These are phyloP conservation scores for Haliclystus octoradiatus DNA, from an alignment of 30 jellyfish, hydroid and myxozoan species.

Conservation along the genomic window DNA sequence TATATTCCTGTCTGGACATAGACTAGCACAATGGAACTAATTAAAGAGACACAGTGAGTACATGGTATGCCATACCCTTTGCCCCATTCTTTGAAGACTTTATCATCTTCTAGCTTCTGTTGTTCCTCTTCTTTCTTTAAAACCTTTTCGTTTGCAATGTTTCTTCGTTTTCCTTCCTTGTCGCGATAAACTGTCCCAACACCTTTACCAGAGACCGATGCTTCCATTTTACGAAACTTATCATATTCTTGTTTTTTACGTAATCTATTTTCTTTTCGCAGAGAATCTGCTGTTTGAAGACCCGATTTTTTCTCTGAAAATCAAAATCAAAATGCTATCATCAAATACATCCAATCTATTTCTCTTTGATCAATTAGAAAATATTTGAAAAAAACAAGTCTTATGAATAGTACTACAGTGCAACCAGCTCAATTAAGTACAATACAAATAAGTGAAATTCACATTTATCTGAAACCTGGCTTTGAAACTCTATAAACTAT, in stretches of 20 bases:
- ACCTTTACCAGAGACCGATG: constrained; percentile 61
- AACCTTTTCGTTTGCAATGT: constrained; percentile 46
- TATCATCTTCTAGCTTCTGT: constrained; percentile 43
- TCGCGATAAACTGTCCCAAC: constrained; percentile 77
- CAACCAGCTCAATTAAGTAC: no score
- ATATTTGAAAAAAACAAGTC: no score
- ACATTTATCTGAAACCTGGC: no score
- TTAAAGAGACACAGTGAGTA: no score
- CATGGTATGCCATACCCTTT: no score
- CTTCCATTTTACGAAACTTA: constrained; percentile 25
- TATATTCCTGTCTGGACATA: no score
- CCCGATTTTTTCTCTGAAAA: constrained; percentile 55
- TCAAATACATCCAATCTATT: no score
- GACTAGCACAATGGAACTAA: no score
- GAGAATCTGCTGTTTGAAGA: constrained; percentile 44
- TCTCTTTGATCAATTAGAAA: no score
- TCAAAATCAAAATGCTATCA: background rate
- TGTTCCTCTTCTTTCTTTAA: constrained; percentile 53
- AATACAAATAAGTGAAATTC: no score
- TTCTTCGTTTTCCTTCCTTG: constrained; percentile 78
- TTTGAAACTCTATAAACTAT: no score
- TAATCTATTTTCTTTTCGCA: constrained; percentile 51
- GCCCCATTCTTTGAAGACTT: constrained; percentile 70
- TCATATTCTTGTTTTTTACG: constrained; percentile 28
- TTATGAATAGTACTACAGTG: no score